phyloP scores from a whole-genome alignment of 2,888 invertebrate genomes.

The Myathropa florea region DNA sequence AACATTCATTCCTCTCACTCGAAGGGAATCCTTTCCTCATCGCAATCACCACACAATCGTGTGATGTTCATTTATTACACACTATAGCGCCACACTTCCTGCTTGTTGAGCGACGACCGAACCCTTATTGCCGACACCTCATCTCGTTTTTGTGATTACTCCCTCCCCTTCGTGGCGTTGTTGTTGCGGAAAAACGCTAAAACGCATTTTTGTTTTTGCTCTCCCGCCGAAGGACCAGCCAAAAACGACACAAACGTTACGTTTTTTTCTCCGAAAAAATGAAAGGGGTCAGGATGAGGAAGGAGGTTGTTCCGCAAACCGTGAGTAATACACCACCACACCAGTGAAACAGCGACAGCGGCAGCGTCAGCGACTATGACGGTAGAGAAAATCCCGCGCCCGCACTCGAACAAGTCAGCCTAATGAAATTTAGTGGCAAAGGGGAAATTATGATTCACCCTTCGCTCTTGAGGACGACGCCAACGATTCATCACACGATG shows the following conservation, averaged over 20 bases:
- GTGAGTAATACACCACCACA: slow-evolving; percentile 48
- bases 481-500: slow-evolving; percentile 43
- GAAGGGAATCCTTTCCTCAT: slow-evolving; percentile 23
- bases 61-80: slow-evolving; percentile 45
- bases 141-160: slow-evolving; percentile 16
- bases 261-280: slow-evolving; percentile 5
- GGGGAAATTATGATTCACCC: slow-evolving; percentile 69
- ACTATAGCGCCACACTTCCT: slow-evolving; percentile 47
- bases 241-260: slow-evolving; percentile 10
- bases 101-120: background rate
- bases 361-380: background rate
- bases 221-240: background rate
- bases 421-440: slow-evolving; percentile 55
- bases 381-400: slow-evolving; percentile 22
- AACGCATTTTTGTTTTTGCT: slow-evolving; percentile 26
- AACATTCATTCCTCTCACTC: slow-evolving; percentile 14
- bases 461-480: slow-evolving; percentile 27
- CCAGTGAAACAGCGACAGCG: background rate
- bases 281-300: slow-evolving; percentile 46
- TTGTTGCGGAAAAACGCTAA: slow-evolving; percentile 41
- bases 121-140: slow-evolving; percentile 41
- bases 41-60: background rate
- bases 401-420: slow-evolving; percentile 54
- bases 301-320: slow-evolving; percentile 16
- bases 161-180: slow-evolving; percentile 5